Evolutionary conservation across 2,113 vertebrate species (phyloP).

Genomic region (Centropus unirufus): DNA sequence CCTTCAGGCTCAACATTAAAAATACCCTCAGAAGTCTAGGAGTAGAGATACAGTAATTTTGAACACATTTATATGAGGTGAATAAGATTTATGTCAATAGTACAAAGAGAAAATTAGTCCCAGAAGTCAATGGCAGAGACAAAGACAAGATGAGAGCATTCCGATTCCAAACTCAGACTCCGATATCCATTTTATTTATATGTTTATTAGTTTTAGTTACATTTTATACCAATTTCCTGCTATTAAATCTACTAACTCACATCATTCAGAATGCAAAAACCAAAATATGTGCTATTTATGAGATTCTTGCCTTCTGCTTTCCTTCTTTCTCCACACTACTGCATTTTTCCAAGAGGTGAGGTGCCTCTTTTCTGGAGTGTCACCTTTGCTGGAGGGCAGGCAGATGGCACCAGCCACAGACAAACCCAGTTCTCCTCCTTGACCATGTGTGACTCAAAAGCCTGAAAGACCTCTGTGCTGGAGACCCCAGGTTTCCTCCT

Average conservation of each 20-base stretch:
- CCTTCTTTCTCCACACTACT: background rate
- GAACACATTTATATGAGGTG: background rate
- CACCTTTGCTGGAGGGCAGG: constrained; percentile 48
- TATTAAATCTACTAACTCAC: background rate
- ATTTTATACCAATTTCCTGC: background rate
- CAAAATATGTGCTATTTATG: background rate
- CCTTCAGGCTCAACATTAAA: background rate
- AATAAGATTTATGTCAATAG: background rate
- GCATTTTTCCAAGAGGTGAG: background rate
- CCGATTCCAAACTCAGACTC: background rate
- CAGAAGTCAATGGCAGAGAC: background rate
- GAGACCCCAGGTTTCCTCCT: constrained; percentile 23
- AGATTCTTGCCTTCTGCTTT: background rate
- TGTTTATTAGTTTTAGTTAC: background rate
- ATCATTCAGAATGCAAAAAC: background rate
- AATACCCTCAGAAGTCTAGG: background rate
- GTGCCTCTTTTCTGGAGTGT: constrained; percentile 16
- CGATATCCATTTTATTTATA: too few relatives aligned
- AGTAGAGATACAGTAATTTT: background rate
- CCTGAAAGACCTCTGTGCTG: background rate
- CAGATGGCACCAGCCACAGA: constrained; percentile 9
- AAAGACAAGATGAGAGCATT: background rate
- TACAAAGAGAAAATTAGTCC: background rate
- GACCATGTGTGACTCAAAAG: constrained; percentile 42
- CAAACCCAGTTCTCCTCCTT: constrained; percentile 13